Percentiles rank a stretch among this genome's conserved stretches.
Evolutionary conservation across 2,888 invertebrate genomes (phyloP).

Genomic region (Cheilosia pagana): DNA sequence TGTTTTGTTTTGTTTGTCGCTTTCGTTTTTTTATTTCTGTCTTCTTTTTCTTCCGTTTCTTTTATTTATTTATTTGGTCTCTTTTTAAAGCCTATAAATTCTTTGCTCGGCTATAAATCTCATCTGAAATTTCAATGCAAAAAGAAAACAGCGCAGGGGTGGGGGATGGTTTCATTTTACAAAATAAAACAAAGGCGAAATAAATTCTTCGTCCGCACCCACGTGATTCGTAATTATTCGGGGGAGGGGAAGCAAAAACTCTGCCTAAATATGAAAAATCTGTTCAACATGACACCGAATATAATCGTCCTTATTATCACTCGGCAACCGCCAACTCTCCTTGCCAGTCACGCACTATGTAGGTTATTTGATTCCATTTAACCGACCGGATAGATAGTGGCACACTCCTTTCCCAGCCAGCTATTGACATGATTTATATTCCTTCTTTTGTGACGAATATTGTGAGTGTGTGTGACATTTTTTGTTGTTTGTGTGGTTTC

Average conservation of each 20-base stretch:
- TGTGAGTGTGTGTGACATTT: background rate
- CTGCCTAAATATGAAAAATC: slow-evolving; percentile 29
- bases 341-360: background rate
- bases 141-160: slow-evolving; percentile 2
- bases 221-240: slow-evolving; percentile 5
- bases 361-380: background rate
- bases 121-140: background rate
- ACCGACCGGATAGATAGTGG: slow-evolving; percentile 1
- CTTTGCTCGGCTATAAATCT: slow-evolving; percentile 41
- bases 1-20: slow-evolving; percentile 1
- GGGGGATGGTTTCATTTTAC: slow-evolving; percentile 2
- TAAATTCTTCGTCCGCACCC: background rate
- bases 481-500: background rate
- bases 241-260: background rate
- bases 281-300: slow-evolving; percentile 33
- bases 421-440: slow-evolving; percentile 16
- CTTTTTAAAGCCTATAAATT: slow-evolving; percentile 24
- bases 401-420: background rate
- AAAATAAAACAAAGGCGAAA: background rate
- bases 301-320: slow-evolving; percentile 36
- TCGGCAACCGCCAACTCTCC: slow-evolving; percentile 5
- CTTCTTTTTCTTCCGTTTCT: background rate
- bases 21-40: slow-evolving; percentile 8
- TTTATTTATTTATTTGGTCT: slow-evolving; percentile 6
- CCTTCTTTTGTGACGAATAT: background rate